Conservation (phyloP, 2,888 invertebrate genomes). For the Agonopterix arenella region DNA sequence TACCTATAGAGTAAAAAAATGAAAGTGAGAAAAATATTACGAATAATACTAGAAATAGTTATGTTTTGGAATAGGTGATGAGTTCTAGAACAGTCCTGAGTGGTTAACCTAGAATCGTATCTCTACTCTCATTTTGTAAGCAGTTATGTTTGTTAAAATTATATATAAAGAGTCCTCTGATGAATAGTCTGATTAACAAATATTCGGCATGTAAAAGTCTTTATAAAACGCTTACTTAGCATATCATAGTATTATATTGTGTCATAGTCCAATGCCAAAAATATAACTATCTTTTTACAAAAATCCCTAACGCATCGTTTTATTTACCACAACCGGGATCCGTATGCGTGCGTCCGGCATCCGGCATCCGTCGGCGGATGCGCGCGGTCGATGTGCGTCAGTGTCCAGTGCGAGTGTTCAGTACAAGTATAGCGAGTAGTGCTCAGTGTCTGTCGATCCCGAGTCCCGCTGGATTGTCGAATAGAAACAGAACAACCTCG, state of each 20-base stretch:
- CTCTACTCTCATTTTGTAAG: constrained; percentile 69
- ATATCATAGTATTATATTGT: constrained; percentile 78
- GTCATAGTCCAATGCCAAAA: constrained; percentile 78
- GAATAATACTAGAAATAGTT: constrained; percentile 71
- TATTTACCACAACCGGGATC: constrained; percentile 36
- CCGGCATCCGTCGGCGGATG: constrained; percentile 21
- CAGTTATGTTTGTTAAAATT: constrained; percentile 75
- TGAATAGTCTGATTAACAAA: constrained; percentile 76
- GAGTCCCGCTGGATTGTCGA: neutral
- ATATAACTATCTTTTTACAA: constrained; percentile 78
- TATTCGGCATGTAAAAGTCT: constrained; percentile 77
- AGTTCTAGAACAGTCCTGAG: constrained; percentile 61
- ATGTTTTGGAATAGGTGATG: constrained; percentile 68
- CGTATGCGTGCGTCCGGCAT: too few species aligned
- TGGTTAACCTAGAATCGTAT: constrained; percentile 54
- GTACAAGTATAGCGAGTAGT: too few species aligned
- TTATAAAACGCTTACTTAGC: constrained; percentile 78
- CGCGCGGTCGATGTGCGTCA: neutral
- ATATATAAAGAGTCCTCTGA: constrained; percentile 73
- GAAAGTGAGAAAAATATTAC: constrained; percentile 76
- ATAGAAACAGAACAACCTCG: too few species aligned
- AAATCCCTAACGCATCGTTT: constrained; percentile 70
- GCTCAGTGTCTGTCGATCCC: neutral
- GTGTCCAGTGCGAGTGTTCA: neutral
- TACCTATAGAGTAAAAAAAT: constrained; percentile 73